These are phyloP conservation scores for Drosophila pandora DNA, from an alignment of 1,140 invertebrate species.

Conservation along the genomic window DNA sequence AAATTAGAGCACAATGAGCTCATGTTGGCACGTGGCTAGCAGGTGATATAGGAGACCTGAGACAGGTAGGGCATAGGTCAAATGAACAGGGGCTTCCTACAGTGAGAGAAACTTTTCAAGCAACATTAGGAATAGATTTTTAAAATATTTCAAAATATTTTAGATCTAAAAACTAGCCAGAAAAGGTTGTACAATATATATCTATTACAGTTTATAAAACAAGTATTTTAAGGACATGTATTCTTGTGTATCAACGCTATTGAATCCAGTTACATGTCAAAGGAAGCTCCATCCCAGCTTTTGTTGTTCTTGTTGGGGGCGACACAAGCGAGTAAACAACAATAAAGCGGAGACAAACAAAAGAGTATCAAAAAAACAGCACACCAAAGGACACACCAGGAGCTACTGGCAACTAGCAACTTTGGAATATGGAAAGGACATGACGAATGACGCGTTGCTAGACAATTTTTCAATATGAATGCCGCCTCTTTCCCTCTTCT, in stretches of 20 bases:
- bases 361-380: constrained; percentile 63
- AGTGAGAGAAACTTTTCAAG: background rate
- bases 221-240: constrained; percentile 4
- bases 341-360: constrained; percentile 81
- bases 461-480: constrained; percentile 82
- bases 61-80: constrained; percentile 52
- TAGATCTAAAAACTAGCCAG: too few relatives aligned
- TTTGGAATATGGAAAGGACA: constrained; percentile 51
- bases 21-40: constrained; percentile 56
- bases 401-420: constrained; percentile 9
- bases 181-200: too few relatives aligned
- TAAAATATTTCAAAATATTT: too few relatives aligned
- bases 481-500: constrained; percentile 1
- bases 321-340: constrained; percentile 75
- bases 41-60: constrained; percentile 44
- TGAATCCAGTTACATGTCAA: constrained; percentile 79
- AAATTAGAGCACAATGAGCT: constrained; percentile 78
- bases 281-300: constrained; percentile 56
- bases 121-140: too few relatives aligned
- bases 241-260: constrained; percentile 23
- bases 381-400: constrained; percentile 9
- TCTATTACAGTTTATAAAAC: too few relatives aligned
- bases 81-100: constrained; percentile 16
- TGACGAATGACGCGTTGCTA: constrained; percentile 79
- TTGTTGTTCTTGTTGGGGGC: constrained; percentile 39